Conservation (phyloP, 53 echinoderm and acorn worm species). For the Arbacia lixula region DNA sequence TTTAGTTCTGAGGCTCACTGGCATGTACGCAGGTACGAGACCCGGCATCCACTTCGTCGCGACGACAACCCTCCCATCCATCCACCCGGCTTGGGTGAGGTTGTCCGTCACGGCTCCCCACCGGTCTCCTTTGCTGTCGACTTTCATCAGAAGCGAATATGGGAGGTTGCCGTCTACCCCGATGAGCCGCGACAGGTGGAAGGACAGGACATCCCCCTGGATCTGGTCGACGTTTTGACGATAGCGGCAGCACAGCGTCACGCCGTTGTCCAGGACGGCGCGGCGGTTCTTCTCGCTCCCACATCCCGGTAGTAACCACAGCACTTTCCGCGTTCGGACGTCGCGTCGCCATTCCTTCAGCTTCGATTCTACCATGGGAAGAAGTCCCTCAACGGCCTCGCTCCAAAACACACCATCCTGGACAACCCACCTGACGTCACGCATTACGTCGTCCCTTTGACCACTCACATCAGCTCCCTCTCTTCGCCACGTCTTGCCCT, state of each 20-base stretch:
- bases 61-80: slow-evolving; percentile 44
- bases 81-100: slow-evolving; percentile 62
- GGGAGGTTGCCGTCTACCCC: slow-evolving; percentile 66
- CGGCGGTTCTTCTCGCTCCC: slow-evolving; percentile 70
- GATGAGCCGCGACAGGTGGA: slow-evolving; percentile 57
- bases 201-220: slow-evolving; percentile 71
- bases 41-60: slow-evolving; percentile 63
- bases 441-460: neutral
- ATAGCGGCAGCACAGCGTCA: slow-evolving; percentile 68
- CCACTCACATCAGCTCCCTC: neutral
- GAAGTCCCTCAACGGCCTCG: slow-evolving; percentile 14
- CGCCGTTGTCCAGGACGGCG: slow-evolving; percentile 63
- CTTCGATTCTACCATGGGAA: neutral
- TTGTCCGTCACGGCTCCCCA: slow-evolving; percentile 60
- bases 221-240: slow-evolving; percentile 74
- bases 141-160: slow-evolving; percentile 15
- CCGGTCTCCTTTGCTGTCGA: slow-evolving; percentile 2
- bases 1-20: slow-evolving; percentile 16
- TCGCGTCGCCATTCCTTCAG: neutral
- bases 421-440: neutral
- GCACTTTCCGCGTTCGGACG: slow-evolving; percentile 22
- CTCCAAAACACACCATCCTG: slow-evolving; percentile 56
- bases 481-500: neutral
- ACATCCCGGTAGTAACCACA: slow-evolving; percentile 59
- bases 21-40: slow-evolving; percentile 58